Evolutionary conservation across 2,888 invertebrate species (phyloP).

Genomic region (Mesorhabditis spiculigera): DNA sequence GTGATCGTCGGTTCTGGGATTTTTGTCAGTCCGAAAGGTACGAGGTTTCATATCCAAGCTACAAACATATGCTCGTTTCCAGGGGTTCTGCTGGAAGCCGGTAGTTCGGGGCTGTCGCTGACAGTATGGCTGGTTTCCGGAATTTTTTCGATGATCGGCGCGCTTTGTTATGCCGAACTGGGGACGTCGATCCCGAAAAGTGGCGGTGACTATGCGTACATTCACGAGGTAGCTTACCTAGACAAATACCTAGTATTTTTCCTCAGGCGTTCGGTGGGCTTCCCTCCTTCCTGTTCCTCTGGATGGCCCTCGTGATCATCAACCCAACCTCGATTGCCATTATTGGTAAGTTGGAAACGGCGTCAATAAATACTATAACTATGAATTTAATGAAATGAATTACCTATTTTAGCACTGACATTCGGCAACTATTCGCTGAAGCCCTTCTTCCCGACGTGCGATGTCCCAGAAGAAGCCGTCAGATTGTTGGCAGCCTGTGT

Average conservation of each 20-base stretch:
- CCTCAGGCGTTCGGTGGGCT: slow-evolving; percentile 78
- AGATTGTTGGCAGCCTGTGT: slow-evolving; percentile 76
- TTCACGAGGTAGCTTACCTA: slow-evolving; percentile 63
- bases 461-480: slow-evolving; percentile 73
- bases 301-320: slow-evolving; percentile 81
- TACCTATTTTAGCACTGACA: slow-evolving; percentile 70
- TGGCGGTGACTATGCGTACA: slow-evolving; percentile 93
- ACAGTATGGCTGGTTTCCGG: slow-evolving; percentile 66
- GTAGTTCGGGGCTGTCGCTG: slow-evolving; percentile 71
- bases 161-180: slow-evolving; percentile 91
- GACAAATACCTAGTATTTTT: not conserved
- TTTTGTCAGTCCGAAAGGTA: slow-evolving; percentile 82
- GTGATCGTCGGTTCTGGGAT: slow-evolving; percentile 79
- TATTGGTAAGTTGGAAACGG: slow-evolving; percentile 21
- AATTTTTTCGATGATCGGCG: slow-evolving; percentile 82
- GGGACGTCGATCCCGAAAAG: slow-evolving; percentile 95
- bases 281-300: slow-evolving; percentile 86
- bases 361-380: too few relatives aligned
- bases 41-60: not conserved
- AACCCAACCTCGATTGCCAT: slow-evolving; percentile 89
- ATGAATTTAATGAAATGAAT: too few relatives aligned
- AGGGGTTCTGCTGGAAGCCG: slow-evolving; percentile 78
- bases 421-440: slow-evolving; percentile 83
- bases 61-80: slow-evolving; percentile 62
- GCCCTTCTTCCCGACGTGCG: slow-evolving; percentile 65